These are phyloP conservation scores for Salvator merianae DNA, from an alignment of 2,113 vertebrate species.

Conservation along the genomic window DNA sequence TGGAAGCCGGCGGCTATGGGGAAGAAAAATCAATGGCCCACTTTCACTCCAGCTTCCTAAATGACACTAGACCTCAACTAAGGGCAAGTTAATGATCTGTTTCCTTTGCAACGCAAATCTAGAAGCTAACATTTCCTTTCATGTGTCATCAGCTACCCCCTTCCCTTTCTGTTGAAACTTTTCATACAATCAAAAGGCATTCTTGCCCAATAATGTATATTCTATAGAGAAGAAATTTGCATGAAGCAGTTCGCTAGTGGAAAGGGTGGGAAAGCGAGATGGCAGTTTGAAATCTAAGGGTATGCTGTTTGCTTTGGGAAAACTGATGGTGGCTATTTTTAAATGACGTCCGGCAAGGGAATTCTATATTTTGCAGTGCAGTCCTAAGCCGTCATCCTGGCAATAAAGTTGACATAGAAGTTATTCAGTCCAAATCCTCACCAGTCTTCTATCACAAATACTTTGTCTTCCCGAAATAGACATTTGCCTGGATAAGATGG, in stretches of 20 bases:
- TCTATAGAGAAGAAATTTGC: too few relatives aligned
- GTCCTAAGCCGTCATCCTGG: too few relatives aligned
- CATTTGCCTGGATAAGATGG: too few relatives aligned
- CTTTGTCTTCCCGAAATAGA: too few relatives aligned
- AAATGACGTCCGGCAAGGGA: too few relatives aligned
- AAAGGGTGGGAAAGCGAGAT: background rate
- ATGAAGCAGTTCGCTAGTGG: background rate
- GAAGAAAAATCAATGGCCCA: slow-evolving; percentile 51
- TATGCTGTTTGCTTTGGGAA: too few relatives aligned
- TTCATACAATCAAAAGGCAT: rapidly evolving
- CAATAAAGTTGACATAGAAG: too few relatives aligned
- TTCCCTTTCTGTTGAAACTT: background rate
- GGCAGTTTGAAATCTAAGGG: background rate
- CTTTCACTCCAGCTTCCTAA: slow-evolving; percentile 43
- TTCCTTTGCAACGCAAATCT: background rate
- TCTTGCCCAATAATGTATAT: background rate
- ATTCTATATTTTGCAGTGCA: too few relatives aligned
- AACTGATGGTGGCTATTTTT: too few relatives aligned
- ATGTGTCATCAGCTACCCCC: background rate
- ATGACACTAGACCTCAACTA: slow-evolving; percentile 36
- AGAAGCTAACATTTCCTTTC: background rate
- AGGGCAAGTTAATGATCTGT: slow-evolving; percentile 48
- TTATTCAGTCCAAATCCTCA: too few relatives aligned
- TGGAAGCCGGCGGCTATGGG: slow-evolving; percentile 5
- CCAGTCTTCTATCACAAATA: too few relatives aligned